Evolutionary conservation across 2,888 invertebrate species (phyloP).

Genomic region (Nomada lathburiana): DNA sequence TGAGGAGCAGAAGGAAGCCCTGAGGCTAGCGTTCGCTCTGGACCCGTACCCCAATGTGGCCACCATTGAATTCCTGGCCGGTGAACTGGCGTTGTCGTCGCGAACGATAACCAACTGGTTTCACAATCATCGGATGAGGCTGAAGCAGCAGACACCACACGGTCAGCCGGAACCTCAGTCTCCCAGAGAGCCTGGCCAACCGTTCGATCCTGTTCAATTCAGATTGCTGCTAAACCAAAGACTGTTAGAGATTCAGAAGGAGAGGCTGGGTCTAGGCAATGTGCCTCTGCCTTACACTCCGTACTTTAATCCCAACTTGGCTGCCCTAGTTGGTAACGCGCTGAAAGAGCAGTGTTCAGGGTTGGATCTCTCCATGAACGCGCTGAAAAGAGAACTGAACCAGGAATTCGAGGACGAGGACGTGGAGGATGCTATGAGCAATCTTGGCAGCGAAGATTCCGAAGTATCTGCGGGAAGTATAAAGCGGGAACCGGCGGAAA

Average conservation of each 20-base stretch:
- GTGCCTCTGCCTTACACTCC: slow-evolving; percentile 92
- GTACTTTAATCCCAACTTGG: slow-evolving; percentile 91
- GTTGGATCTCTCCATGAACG: slow-evolving; percentile 94
- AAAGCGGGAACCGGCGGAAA: slow-evolving; percentile 81
- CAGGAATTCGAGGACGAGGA: slow-evolving; percentile 91
- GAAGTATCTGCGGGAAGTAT: slow-evolving; percentile 84
- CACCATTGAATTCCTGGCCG: slow-evolving; percentile 97
- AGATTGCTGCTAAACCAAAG: slow-evolving; percentile 95
- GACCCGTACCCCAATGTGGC: slow-evolving; percentile 99
- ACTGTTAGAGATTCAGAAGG: slow-evolving; percentile 94
- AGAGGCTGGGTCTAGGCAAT: slow-evolving; percentile 91
- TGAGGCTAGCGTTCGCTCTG: slow-evolving; percentile 96
- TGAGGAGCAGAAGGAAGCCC: slow-evolving; percentile 98
- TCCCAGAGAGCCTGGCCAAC: slow-evolving; percentile 90
- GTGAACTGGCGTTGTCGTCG: slow-evolving; percentile 95
- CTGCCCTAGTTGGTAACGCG: slow-evolving; percentile 90
- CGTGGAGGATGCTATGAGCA: slow-evolving; percentile 88
- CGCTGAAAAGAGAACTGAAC: slow-evolving; percentile 91
- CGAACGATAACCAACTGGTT: slow-evolving; percentile 99
- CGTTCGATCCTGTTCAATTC: slow-evolving; percentile 97
- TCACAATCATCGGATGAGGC: slow-evolving; percentile 99
- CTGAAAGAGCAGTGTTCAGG: slow-evolving; percentile 93
- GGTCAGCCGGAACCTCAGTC: slow-evolving; percentile 90
- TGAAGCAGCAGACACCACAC: slow-evolving; percentile 95
- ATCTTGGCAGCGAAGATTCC: slow-evolving; percentile 90